phyloP scores from a whole-genome alignment of 2,888 invertebrate genomes.

The Mactromeris polynyma region DNA sequence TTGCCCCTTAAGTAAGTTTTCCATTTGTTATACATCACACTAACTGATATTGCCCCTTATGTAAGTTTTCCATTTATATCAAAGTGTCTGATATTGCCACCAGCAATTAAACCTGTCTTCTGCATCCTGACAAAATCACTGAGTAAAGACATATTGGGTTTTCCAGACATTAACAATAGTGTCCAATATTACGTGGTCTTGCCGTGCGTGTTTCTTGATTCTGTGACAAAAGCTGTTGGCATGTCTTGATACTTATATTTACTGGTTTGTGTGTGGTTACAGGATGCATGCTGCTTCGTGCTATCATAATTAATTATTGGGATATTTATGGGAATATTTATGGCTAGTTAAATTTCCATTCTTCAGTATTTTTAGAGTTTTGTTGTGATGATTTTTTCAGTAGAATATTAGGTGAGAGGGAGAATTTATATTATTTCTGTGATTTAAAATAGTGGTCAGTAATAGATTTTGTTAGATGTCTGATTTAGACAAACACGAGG shows the following conservation, averaged over 20 bases:
- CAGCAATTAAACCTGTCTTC: background rate
- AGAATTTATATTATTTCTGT: too few relatives aligned
- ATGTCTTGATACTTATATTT: background rate
- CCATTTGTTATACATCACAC: too few relatives aligned
- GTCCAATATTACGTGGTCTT: background rate
- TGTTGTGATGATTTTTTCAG: background rate
- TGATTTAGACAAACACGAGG: background rate
- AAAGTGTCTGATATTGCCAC: background rate
- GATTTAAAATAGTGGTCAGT: too few relatives aligned
- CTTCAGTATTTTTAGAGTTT: background rate
- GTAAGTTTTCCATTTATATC: background rate
- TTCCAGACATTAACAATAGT: background rate
- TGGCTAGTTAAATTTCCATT: background rate
- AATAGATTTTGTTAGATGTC: background rate
- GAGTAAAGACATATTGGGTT: conserved; percentile 1
- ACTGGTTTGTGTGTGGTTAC: background rate
- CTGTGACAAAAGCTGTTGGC: background rate
- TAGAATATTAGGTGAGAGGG: too few relatives aligned
- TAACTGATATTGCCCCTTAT: too few relatives aligned
- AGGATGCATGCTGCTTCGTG: background rate
- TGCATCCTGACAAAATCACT: background rate
- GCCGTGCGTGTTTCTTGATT: background rate
- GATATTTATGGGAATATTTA: background rate
- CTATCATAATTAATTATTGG: background rate
- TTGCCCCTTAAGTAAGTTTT: background rate